Percentiles rank a stretch among this genome's conserved stretches.
Evolutionary conservation across 2,888 invertebrate species (phyloP).

Genomic region (Thelaira solivaga): DNA sequence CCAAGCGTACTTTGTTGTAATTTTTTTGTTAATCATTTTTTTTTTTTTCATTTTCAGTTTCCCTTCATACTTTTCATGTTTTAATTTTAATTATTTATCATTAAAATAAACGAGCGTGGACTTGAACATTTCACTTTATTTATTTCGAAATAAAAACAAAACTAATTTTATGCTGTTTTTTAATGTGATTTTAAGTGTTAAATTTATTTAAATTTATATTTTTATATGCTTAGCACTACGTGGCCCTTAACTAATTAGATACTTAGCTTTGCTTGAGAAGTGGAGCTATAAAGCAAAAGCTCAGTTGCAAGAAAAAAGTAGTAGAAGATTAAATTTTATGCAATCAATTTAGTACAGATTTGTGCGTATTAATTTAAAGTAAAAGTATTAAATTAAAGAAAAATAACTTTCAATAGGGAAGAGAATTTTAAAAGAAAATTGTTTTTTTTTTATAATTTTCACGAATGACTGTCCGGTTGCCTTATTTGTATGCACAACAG

Average conservation of each 20-base stretch:
- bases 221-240: conserved; percentile 39
- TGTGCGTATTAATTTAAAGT: conserved; percentile 41
- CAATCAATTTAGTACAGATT: conserved; percentile 59
- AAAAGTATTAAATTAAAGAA: no score
- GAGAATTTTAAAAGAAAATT: not conserved
- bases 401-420: not conserved
- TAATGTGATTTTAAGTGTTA: not conserved
- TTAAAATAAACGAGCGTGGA: conserved; percentile 37
- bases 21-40: not conserved
- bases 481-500: conserved; percentile 58
- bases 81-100: conserved; percentile 53
- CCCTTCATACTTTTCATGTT: not conserved
- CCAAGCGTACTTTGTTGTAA: not conserved
- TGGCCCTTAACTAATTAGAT: conserved; percentile 57
- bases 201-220: conserved; percentile 9
- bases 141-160: conserved; percentile 9
- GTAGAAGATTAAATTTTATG: no score
- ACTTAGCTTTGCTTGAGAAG: conserved; percentile 55
- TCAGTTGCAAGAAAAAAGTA: no score
- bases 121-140: conserved; percentile 3
- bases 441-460: not conserved
- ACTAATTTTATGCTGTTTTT: not conserved
- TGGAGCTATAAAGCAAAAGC: no score
- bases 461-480: not conserved
- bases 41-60: not conserved